Percentiles rank a stretch among this genome's conserved stretches.
Evolutionary conservation across 1,140 invertebrate species (phyloP).

Genomic region (Tetragonula clypearis): DNA sequence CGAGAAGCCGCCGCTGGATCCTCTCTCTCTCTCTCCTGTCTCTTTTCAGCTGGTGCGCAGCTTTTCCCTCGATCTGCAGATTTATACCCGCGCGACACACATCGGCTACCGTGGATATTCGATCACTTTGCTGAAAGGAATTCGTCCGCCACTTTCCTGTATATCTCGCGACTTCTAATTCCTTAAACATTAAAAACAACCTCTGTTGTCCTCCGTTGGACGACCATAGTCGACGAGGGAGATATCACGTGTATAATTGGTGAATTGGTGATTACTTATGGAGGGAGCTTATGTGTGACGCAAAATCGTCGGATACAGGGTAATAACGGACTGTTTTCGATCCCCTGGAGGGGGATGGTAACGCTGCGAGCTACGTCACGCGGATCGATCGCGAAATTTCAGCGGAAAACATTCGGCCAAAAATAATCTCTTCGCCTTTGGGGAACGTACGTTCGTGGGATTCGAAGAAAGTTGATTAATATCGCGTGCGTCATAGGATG

Average conservation of each 20-base stretch:
- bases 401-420: conserved; percentile 12
- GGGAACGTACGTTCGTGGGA: background rate
- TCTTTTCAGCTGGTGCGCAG: background rate
- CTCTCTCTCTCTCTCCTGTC: background rate
- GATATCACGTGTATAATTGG: too few species aligned
- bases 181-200: too few species aligned
- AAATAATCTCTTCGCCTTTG: conserved; percentile 9
- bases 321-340: conserved; percentile 2
- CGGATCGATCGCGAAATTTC: conserved; percentile 21
- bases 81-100: background rate
- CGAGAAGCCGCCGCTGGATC: background rate
- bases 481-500: conserved; percentile 9
- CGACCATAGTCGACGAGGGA: too few species aligned
- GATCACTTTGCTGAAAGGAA: too few species aligned
- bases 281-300: background rate
- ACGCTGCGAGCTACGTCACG: conserved; percentile 16
- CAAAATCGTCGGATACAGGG: background rate
- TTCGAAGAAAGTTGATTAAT: conserved; percentile 32
- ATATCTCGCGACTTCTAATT: too few species aligned
- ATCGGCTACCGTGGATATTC: too few species aligned
- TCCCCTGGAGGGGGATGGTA: too few species aligned
- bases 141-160: too few species aligned
- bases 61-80: background rate
- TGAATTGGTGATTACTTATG: too few species aligned
- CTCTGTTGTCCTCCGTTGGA: too few species aligned